Evolutionary conservation across 2,797 vertebrate species (phyloP), one percentile per base, ranked within the genome.

Genomic region (Microctenopoma steveboyesi): DNA sequence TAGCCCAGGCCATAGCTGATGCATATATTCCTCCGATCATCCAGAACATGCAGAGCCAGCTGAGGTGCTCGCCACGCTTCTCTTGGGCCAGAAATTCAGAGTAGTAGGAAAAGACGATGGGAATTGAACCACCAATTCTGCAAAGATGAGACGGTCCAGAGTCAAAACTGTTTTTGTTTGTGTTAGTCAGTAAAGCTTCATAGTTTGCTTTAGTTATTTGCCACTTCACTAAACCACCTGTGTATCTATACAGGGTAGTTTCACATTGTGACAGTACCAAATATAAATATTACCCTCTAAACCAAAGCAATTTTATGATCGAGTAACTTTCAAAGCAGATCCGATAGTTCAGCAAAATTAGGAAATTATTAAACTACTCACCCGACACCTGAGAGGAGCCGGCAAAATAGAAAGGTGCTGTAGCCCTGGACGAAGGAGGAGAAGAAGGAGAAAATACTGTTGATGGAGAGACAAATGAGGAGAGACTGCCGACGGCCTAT

Each of bases 11-110:
- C 97, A 99, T 98, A 0, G 97, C 97, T 0, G 98, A 97, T 0
- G 98, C 98, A 0, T 99, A 99, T 76, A 99, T 98, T 10, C 98
- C 98, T 0, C 98, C 98, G 0, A 98, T 97, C 98, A 99, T 99
- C 97, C 97, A 98, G 88, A 99, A 99, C 97, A 99, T 98, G 89
- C 96, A 98, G 76, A 99, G 96, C 98, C 98, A 99, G 86, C 98
- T 99, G 78, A 99, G 90, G 76, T 99, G 98, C 78, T 99, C 98
- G 0, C 98, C 98, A 0, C 98, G 94, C 73, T 99, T 99, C 92
- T 99, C 98, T 92, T 98, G 98, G 3, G 97, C 93, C 92, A 99
- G 92, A 83, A 99, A 98, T 90, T 99, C 97, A 0, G 97, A 98
- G 83, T 98, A 99, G 91, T 97, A 99, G 72, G 98, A 98, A 91